Evolutionary conservation across 2,797 vertebrate genomes (phyloP).

Genomic region (Rhodeus uyekii): DNA sequence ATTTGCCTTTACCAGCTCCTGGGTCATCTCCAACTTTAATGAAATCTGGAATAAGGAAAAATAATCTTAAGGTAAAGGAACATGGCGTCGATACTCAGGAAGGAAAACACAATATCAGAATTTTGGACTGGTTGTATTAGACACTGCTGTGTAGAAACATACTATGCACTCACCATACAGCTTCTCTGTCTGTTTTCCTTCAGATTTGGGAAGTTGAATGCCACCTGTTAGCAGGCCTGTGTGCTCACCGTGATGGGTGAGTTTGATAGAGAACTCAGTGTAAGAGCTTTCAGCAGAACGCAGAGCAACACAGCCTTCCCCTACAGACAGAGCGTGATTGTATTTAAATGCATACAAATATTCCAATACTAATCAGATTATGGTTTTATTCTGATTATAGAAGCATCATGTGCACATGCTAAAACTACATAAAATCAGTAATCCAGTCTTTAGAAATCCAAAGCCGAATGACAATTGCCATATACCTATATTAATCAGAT

Average conservation of each 20-base stretch:
- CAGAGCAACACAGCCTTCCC: constrained; percentile 92
- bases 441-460: background rate
- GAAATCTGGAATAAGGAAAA: constrained; percentile 82
- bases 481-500: background rate
- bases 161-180: constrained; percentile 85
- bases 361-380: background rate
- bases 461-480: too few species aligned
- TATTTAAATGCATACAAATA: background rate
- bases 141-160: background rate
- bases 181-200: constrained; percentile 92
- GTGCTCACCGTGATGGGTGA: constrained; percentile 93
- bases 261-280: constrained; percentile 83
- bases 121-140: background rate
- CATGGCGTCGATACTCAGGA: background rate
- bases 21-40: constrained; percentile 93
- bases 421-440: background rate
- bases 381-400: background rate
- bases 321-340: constrained; percentile 65
- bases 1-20: constrained; percentile 74
- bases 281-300: constrained; percentile 83
- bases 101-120: background rate
- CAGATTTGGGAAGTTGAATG: constrained; percentile 88
- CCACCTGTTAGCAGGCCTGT: constrained; percentile 86
- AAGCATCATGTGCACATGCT: background rate
- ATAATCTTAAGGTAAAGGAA: background rate